Percentiles rank a stretch among this genome's conserved stretches.
These are phyloP conservation scores for Drosophila mercatorum DNA, from an alignment of 2,888 invertebrate genomes.

Conservation along the genomic window DNA sequence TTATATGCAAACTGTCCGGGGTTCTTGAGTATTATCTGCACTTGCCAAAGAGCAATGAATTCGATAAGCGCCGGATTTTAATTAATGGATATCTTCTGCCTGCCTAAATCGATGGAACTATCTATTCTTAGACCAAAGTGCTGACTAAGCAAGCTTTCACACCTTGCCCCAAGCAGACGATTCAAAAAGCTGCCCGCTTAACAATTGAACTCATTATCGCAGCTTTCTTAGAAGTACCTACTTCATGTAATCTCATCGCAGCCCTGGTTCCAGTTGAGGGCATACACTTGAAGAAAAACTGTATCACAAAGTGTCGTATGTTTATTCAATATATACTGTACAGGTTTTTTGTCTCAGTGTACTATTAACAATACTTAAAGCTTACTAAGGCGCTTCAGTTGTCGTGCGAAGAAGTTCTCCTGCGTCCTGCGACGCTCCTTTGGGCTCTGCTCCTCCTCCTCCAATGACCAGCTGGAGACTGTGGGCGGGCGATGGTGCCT, in stretches of 20 bases:
- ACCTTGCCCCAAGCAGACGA: not conserved
- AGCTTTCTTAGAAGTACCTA: no score
- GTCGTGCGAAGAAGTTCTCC: conserved; percentile 32
- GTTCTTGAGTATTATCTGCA: conserved; percentile 4
- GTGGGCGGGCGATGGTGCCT: conserved; percentile 48
- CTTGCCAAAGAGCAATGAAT: not conserved
- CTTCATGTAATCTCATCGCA: not conserved
- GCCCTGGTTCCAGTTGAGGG: conserved; percentile 1
- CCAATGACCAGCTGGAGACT: conserved; percentile 48
- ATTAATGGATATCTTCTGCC: not conserved
- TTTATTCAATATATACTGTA: not conserved
- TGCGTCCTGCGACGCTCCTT: conserved; percentile 25
- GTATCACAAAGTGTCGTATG: no score
- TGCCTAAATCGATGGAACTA: conserved; percentile 2
- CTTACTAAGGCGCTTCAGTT: conserved; percentile 33
- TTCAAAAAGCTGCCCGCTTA: not conserved
- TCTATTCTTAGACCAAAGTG: conserved; percentile 1
- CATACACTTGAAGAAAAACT: conserved; percentile 2
- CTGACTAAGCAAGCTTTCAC: conserved; percentile 4
- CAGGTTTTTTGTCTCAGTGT: not conserved
- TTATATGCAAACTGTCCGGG: not conserved
- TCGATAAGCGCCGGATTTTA: conserved; percentile 13
- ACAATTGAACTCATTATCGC: not conserved
- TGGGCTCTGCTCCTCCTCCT: conserved; percentile 27
- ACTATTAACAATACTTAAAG: conserved; percentile 26